Evolutionary conservation across 2,888 invertebrate species (phyloP).

Genomic region (Hypomecis punctinalis): DNA sequence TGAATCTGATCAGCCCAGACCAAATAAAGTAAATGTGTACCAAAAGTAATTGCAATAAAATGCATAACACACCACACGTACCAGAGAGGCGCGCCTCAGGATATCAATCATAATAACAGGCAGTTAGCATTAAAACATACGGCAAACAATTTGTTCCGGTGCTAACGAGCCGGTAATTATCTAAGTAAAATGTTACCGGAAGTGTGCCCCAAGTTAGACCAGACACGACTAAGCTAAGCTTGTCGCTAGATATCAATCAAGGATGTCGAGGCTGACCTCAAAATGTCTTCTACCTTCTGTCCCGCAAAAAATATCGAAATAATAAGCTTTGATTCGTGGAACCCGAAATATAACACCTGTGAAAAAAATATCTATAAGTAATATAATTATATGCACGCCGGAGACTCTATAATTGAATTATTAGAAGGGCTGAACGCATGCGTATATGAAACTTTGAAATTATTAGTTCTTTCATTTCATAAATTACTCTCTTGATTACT

Average conservation of each 20-base stretch:
- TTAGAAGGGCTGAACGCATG: too few relatives aligned
- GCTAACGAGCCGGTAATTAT: slow-evolving; percentile 26
- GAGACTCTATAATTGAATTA: too few relatives aligned
- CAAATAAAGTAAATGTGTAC: too few relatives aligned
- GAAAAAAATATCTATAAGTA: too few relatives aligned
- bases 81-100: slow-evolving; percentile 9
- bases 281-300: slow-evolving; percentile 14
- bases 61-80: too few relatives aligned
- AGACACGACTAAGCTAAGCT: slow-evolving; percentile 24
- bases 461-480: too few relatives aligned
- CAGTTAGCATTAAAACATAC: slow-evolving; percentile 17
- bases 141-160: slow-evolving; percentile 33
- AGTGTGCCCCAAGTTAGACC: slow-evolving; percentile 28
- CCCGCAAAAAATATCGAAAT: not conserved
- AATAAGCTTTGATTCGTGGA: not conserved
- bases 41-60: too few relatives aligned
- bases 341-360: too few relatives aligned
- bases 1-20: too few relatives aligned
- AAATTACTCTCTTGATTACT: too few relatives aligned
- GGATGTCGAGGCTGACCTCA: slow-evolving; percentile 31
- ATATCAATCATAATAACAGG: slow-evolving; percentile 21
- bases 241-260: slow-evolving; percentile 34
- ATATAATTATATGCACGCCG: too few relatives aligned
- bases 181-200: slow-evolving; percentile 35
- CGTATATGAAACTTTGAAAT: too few relatives aligned